Evolutionary conservation across 1,140 invertebrate genomes (phyloP).

Genomic region (Bombus huntii): DNA sequence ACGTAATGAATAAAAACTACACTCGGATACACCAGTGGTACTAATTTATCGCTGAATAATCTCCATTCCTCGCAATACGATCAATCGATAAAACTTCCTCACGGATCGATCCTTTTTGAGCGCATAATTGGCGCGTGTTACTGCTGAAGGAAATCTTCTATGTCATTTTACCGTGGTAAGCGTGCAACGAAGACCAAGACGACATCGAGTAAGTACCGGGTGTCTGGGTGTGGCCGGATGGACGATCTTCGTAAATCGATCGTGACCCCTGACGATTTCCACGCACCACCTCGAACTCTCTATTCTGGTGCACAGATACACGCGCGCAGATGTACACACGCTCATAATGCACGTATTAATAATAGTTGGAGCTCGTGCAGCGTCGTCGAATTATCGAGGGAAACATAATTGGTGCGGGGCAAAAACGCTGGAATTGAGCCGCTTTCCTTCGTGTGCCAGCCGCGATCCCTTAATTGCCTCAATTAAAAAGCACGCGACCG

Average conservation of each 20-base stretch:
- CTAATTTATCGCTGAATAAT: background rate
- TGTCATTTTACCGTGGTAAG: slow-evolving; percentile 12
- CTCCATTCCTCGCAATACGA: background rate
- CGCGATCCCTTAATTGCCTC: slow-evolving; percentile 33
- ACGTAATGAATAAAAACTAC: no score
- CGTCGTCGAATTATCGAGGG: slow-evolving; percentile 25
- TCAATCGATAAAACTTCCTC: slow-evolving; percentile 47
- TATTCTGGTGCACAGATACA: no score
- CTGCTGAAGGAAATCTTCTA: slow-evolving; percentile 35
- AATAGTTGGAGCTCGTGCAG: slow-evolving; percentile 23
- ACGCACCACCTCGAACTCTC: background rate
- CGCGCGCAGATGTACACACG: accelerated
- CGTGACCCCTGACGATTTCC: slow-evolving; percentile 25
- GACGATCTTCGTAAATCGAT: slow-evolving; percentile 42
- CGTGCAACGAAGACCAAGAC: background rate
- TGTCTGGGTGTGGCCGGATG: slow-evolving; percentile 46
- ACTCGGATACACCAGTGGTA: no score
- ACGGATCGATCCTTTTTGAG: slow-evolving; percentile 38
- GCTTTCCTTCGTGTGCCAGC: slow-evolving; percentile 8
- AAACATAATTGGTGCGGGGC: slow-evolving; percentile 2
- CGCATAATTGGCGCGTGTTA: slow-evolving; percentile 50
- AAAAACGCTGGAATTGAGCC: slow-evolving; percentile 12
- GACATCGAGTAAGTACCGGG: background rate
- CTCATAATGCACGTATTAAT: slow-evolving; percentile 1
- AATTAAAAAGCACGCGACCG: slow-evolving; percentile 35